A percentile compares a stretch with the other conserved stretches of the same genome.
phyloP scores from a whole-genome alignment of 1,140 invertebrate genomes.

The Pseudachorutes palmiensis region DNA sequence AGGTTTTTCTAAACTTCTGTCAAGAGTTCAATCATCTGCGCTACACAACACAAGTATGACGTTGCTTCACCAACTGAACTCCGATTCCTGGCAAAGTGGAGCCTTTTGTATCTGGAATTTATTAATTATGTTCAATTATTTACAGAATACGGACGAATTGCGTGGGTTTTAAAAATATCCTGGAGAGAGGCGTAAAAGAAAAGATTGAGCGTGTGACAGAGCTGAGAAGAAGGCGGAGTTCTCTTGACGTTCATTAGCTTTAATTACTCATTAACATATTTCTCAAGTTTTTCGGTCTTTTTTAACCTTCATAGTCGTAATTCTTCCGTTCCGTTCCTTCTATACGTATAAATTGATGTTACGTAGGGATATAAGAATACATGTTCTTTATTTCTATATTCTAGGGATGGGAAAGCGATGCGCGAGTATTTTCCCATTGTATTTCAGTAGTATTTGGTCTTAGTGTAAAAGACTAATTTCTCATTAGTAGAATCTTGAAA shows the following conservation, averaged over 20 bases:
- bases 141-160: too few relatives aligned
- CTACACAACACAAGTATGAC: too few relatives aligned
- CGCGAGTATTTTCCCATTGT: not conserved
- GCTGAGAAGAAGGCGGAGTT: not conserved
- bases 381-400: too few relatives aligned
- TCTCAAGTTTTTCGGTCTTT: not conserved
- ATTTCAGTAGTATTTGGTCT: not conserved
- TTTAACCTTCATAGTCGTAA: too few relatives aligned
- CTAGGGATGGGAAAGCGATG: not conserved
- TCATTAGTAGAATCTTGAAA: conserved; percentile 4
- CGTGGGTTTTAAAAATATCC: too few relatives aligned
- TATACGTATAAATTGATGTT: too few relatives aligned
- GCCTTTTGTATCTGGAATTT: not conserved
- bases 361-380: too few relatives aligned
- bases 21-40: conserved; percentile 11
- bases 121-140: not conserved
- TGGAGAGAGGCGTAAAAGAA: too few relatives aligned
- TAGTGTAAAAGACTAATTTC: conserved; percentile 6
- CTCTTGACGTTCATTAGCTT: conserved; percentile 1
- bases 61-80: too few relatives aligned
- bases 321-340: too few relatives aligned
- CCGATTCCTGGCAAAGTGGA: not conserved
- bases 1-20: conserved; percentile 5
- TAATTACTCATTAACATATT: not conserved
- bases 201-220: not conserved